phyloP scores from a whole-genome alignment of 2,797 vertebrate species.

The Premnoplex brunnescens region DNA sequence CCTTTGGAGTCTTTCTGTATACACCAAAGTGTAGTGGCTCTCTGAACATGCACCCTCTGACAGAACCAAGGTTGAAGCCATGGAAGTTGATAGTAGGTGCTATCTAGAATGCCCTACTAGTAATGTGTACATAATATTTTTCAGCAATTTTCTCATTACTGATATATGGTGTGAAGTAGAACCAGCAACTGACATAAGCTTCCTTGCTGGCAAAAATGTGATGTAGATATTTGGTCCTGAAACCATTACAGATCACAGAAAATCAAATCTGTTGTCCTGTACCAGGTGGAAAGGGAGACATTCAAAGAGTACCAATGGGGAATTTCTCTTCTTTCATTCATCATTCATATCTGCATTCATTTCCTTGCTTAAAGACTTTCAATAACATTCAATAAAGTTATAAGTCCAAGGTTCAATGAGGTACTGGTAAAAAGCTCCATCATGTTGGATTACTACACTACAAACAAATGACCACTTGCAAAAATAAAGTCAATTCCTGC shows the following conservation, averaged over 20 bases:
- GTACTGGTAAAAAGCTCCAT: not conserved
- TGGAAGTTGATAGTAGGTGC: too few species aligned
- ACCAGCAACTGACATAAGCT: not conserved
- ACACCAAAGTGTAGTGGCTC: not conserved
- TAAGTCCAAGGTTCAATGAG: not conserved
- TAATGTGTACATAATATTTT: not conserved
- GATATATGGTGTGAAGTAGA: not conserved
- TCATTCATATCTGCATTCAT: not conserved
- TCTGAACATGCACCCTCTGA: not conserved
- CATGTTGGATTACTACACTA: not conserved
- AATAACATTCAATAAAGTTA: not conserved
- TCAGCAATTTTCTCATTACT: not conserved
- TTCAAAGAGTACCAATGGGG: not conserved
- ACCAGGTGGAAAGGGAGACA: not conserved
- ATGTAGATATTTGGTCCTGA: not conserved
- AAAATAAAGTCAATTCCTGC: not conserved
- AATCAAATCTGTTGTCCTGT: not conserved
- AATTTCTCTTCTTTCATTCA: not conserved
- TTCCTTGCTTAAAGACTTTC: not conserved
- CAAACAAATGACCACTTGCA: not conserved
- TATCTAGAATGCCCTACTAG: not conserved
- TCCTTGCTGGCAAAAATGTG: not conserved
- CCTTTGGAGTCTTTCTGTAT: not conserved
- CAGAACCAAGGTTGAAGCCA: not conserved
- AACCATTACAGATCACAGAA: not conserved